Evolutionary conservation across 2,113 vertebrate genomes (phyloP), one percentile per base, ranked within the genome.

Genomic region (Entosphenus tridentatus): DNA sequence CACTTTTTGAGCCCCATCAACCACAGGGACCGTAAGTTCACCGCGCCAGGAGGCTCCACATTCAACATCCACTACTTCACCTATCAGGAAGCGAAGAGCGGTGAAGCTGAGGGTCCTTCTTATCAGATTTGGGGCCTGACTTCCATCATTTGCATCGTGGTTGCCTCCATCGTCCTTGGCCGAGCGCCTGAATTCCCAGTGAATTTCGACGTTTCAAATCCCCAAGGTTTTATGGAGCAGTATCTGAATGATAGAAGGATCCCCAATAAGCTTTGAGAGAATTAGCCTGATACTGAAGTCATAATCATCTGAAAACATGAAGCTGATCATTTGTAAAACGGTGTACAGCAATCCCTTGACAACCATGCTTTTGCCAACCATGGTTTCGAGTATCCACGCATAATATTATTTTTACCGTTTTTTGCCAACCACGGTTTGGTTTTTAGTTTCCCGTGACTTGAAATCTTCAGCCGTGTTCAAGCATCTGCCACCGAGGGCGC

Each of bases 51-150:
- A 2, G 74, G 74, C 2, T 13, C 12, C 9, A 1, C 0, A 1
- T 3, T 39, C 2, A 2, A 56, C 1, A 0, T 79, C 1, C 86
- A 89, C 69, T 80, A 73, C 57, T 96, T 95, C 72, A 67, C 56
- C 1, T 95, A 84, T 6, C 57, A 74, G 21, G 81, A 86, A 70
- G 76, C 74, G 1, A 69, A 79, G 17, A 80, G 74, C 1, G 78
- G 77, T 3, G 72, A 1, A n/a, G 39, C 39, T 39, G 39, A 39
- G 39, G 39, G 39, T 7, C 39, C 39, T 39, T 73, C 75, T 1
- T 85, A 83, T 74, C 77, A 70, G 2, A 88, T 97, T 72, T 86
- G 80, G 80, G 90, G 91, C 9, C 73, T 96, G 5, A 96, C 88
- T 2, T 87, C 88, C 2, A 70, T 76, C 11, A 67, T 87, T 7